Evolutionary conservation across 2,888 invertebrate species (phyloP), one percentile per base, ranked within the genome.

Genomic region (Phengaris alcon): DNA sequence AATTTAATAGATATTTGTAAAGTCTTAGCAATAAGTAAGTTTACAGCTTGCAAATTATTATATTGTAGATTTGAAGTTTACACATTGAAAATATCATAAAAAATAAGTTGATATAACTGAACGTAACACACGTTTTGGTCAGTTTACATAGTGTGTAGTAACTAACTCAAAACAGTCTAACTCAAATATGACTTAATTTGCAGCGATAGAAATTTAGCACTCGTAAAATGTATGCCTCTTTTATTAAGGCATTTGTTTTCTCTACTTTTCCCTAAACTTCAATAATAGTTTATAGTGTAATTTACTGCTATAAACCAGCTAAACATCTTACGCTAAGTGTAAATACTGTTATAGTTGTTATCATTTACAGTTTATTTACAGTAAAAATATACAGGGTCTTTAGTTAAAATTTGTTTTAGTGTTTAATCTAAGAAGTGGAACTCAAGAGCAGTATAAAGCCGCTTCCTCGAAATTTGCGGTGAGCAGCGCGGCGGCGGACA

Each of bases 81-180:
- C 15, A 15, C 15, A 57, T 35, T 35, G 35, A 35, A 35, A 35
- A 2, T 35, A 35, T 35, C 35, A 35, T 35, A 22, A 22, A 22
- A 22, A 22, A 22, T 22, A 22, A 57, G 8, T 7, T 6, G 48
- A 48, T 48, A 6, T 48, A 48, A 48, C 48, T 48, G 48, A 48
- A 48, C 48, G 8, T 12, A 52, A 52, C 9, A 10, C 52, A 52
- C 10, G 1, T 52, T 59, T 59, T 59, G 59, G 59, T 59, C 59
- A 59, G 59, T 12, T 59, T 22, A 22, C 22, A 59, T 22, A 22
- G 74, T 69, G 79, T 80, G 80, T 80, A 81, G 81, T 81, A 81
- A 79, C 81, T 59, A 76, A 78, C 76, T n/a, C n/a, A n/a, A n/a
- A n/a, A 79, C 77, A 79, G 74, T 10, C 76, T 73, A 73, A 54